These are phyloP conservation scores for Drosophila robusta DNA, from an alignment of 2,888 invertebrate genomes.

Conservation along the genomic window DNA sequence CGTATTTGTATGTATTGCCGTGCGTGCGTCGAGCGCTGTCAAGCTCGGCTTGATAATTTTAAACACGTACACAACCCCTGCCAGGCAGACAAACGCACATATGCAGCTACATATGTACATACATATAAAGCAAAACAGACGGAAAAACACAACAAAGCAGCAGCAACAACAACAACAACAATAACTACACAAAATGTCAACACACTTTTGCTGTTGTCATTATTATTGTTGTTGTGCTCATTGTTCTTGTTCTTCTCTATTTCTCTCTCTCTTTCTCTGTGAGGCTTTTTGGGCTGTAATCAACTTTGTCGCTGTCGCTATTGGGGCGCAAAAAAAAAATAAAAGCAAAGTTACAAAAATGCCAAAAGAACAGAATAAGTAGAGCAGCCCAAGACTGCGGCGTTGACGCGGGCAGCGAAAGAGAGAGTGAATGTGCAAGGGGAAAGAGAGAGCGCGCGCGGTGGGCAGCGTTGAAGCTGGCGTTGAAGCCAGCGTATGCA, in stretches of 20 bases:
- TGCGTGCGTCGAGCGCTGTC: constrained; percentile 70
- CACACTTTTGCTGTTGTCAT: constrained; percentile 63
- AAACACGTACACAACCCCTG: constrained; percentile 69
- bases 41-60: constrained; percentile 78
- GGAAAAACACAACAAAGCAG: constrained; percentile 56
- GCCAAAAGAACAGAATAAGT: constrained; percentile 77
- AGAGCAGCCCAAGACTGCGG: constrained; percentile 66
- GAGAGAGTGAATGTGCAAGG: constrained; percentile 43
- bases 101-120: constrained; percentile 40
- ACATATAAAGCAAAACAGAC: constrained; percentile 77
- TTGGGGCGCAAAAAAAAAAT: constrained; percentile 54
- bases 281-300: constrained; percentile 59
- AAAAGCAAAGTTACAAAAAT: constrained; percentile 32
- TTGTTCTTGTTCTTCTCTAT: constrained; percentile 35
- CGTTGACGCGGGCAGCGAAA: constrained; percentile 40
- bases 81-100: constrained; percentile 24
- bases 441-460: constrained; percentile 7
- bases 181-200: constrained; percentile 63
- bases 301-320: constrained; percentile 54
- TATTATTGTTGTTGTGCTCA: constrained; percentile 49
- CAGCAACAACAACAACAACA: constrained; percentile 31
- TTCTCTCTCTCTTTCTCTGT: constrained; percentile 8
- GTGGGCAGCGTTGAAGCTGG: constrained; percentile 7
- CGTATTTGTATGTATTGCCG: neutral
- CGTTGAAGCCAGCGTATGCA: constrained; percentile 62